These are phyloP conservation scores for Lynx canadensis DNA, from an alignment of 2,113 vertebrate species.

Conservation along the genomic window DNA sequence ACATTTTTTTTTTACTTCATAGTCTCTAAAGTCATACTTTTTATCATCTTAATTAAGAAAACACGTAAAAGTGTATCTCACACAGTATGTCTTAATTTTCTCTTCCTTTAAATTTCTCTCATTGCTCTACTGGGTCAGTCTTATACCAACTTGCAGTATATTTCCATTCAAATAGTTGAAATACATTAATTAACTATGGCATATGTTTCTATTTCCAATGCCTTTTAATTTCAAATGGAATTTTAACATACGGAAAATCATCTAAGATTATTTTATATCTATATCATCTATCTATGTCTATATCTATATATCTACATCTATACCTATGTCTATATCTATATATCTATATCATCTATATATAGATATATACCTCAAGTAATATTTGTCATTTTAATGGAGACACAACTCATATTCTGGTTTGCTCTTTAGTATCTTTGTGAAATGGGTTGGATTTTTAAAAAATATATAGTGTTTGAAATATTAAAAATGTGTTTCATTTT, in stretches of 20 bases:
- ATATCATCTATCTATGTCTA: no score
- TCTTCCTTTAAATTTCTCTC: background rate
- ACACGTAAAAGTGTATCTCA: background rate
- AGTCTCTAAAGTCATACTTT: background rate
- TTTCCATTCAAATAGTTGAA: background rate
- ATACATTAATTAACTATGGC: background rate
- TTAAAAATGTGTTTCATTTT: constrained; percentile 8
- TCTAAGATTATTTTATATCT: background rate
- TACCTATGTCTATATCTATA: no score
- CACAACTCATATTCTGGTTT: background rate
- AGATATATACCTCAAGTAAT: background rate
- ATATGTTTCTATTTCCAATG: background rate
- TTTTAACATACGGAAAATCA: background rate
- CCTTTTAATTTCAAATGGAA: background rate
- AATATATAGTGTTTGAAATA: background rate
- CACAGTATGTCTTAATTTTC: background rate
- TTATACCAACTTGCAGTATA: background rate
- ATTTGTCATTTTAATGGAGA: background rate
- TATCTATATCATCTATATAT: no score
- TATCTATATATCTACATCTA: no score
- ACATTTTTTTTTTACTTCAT: background rate
- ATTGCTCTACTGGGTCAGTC: background rate
- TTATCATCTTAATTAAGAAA: background rate
- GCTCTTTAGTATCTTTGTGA: background rate
- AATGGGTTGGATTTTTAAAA: background rate